Evolutionary conservation across 2,888 invertebrate species (phyloP).

Genomic region (Andrena fulva): DNA sequence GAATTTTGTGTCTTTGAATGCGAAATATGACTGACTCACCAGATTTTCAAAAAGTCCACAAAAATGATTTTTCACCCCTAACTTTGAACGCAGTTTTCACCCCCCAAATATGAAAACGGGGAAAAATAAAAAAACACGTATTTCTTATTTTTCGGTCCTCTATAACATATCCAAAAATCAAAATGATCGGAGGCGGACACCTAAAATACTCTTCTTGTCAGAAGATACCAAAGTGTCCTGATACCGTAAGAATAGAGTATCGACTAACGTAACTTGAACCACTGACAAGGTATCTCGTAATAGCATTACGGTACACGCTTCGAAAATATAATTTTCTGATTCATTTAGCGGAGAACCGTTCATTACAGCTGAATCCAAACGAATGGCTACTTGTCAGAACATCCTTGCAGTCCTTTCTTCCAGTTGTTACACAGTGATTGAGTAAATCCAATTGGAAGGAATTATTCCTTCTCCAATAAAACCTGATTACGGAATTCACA

Average conservation of each 20-base stretch:
- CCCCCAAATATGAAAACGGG: too few species aligned
- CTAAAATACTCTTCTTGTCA: too few species aligned
- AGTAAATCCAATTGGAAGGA: neutral
- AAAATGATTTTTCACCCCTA: too few species aligned
- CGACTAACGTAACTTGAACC: neutral
- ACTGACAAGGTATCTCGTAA: neutral
- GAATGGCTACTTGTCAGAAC: slow-evolving; percentile 17
- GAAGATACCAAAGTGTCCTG: neutral
- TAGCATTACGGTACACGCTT: neutral
- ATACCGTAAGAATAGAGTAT: too few species aligned
- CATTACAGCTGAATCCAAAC: slow-evolving; percentile 1
- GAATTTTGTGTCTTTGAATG: too few species aligned
- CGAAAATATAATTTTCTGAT: slow-evolving; percentile 11
- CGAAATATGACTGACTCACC: too few species aligned
- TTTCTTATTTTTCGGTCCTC: too few species aligned
- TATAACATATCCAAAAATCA: too few species aligned
- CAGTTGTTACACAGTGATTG: neutral
- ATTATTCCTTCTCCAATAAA: neutral
- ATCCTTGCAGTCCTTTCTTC: neutral
- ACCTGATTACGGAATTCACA: neutral
- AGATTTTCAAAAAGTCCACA: too few species aligned
- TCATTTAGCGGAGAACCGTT: slow-evolving; percentile 8
- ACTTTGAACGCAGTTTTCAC: too few species aligned
- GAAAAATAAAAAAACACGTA: too few species aligned
- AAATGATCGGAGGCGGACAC: too few species aligned